A percentile compares a stretch with the other conserved stretches of the same genome.
These are phyloP conservation scores for Malachius bipustulatus DNA, from an alignment of 2,888 invertebrate species.

Conservation along the genomic window DNA sequence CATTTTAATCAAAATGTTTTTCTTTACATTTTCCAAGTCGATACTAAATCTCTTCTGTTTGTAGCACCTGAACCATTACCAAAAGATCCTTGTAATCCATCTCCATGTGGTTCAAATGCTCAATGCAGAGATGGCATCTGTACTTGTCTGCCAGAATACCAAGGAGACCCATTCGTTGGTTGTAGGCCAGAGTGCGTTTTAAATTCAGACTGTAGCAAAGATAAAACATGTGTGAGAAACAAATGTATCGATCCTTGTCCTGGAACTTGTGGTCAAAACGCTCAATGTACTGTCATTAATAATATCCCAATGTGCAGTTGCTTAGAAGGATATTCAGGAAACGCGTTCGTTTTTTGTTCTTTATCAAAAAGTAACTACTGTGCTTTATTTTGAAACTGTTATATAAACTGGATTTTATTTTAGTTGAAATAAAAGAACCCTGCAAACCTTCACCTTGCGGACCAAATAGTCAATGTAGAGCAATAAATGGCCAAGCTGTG, in stretches of 20 bases:
- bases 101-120: conserved; percentile 62
- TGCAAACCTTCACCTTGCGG: conserved; percentile 46
- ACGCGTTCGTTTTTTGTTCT: conserved; percentile 54
- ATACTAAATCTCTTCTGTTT: neutral
- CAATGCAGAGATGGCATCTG: conserved; percentile 57
- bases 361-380: too few species aligned
- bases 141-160: conserved; percentile 51
- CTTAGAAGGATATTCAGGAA: conserved; percentile 47
- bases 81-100: conserved; percentile 52
- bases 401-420: too few species aligned
- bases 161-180: conserved; percentile 55
- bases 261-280: conserved; percentile 58
- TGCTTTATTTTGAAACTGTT: too few species aligned
- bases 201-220: conserved; percentile 54
- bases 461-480: conserved; percentile 44
- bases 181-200: conserved; percentile 62
- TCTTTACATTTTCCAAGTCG: too few species aligned
- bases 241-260: conserved; percentile 63
- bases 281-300: conserved; percentile 59
- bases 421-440: too few species aligned
- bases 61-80: neutral
- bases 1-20: too few species aligned
- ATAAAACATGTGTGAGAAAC: conserved; percentile 57
- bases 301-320: conserved; percentile 61
- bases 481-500: conserved; percentile 41